Percentiles rank a stretch among this genome's conserved stretches.
These are phyloP conservation scores for Sympetrum striolatum DNA, from an alignment of 2,888 invertebrate genomes.

Conservation along the genomic window DNA sequence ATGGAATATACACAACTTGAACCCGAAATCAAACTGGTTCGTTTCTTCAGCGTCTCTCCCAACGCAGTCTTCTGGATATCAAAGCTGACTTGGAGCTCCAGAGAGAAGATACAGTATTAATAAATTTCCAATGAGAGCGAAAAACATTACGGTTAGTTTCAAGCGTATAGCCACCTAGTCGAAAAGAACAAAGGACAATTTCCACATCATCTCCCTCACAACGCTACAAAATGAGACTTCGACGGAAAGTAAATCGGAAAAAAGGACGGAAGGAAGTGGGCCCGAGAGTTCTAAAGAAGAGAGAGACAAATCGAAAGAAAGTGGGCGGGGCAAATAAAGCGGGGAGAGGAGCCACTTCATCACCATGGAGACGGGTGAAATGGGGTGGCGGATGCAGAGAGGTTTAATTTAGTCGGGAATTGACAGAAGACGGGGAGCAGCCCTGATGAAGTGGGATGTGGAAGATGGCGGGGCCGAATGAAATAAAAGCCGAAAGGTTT, in stretches of 20 bases:
- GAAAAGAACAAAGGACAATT: background rate
- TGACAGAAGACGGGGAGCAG: conserved; percentile 5
- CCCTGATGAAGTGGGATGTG: background rate
- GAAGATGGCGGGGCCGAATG: background rate
- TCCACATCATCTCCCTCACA: background rate
- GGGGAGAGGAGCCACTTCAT: conserved; percentile 25
- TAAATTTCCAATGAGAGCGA: too few relatives aligned
- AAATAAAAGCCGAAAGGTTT: background rate
- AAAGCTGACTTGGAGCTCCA: too few relatives aligned
- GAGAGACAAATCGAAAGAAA: conserved; percentile 23
- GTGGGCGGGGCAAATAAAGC: conserved; percentile 24
- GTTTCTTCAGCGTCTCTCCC: too few relatives aligned
- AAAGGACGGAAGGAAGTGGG: background rate
- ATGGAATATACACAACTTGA: too few relatives aligned
- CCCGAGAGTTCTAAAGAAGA: background rate
- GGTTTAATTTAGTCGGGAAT: conserved; percentile 18
- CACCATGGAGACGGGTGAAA: conserved; percentile 14
- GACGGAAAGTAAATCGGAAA: background rate
- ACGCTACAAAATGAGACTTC: background rate
- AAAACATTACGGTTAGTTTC: background rate
- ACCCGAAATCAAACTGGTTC: too few relatives aligned
- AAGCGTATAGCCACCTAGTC: background rate
- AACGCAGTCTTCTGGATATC: too few relatives aligned
- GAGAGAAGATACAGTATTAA: too few relatives aligned
- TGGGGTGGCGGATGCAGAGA: background rate